Base-by-base conservation (phyloP, 2,113 vertebrate genomes). In the Atlantisia rogersi region DNA sequence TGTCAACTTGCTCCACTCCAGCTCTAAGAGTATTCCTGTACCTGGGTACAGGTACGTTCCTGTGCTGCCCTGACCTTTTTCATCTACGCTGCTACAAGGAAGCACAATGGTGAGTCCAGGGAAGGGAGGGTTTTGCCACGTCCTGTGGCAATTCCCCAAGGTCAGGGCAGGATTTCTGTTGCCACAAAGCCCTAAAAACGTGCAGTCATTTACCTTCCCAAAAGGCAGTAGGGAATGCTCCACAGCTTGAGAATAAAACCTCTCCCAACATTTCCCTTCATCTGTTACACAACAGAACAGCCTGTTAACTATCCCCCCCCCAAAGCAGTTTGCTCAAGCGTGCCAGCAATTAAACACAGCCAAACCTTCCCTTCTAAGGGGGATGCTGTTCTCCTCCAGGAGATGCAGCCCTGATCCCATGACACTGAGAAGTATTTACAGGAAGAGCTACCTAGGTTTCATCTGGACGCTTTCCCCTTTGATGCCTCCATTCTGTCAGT, bases 311-410 rank as follows among this genome's bases (percentile, higher is more conserved):
- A 9, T 55, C 15, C 29, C 46, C 46, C 46, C 56, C 46, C 56
- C 52, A 56, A 65, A 91, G 22, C 50, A 76, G 26, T 9, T 83
- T 11, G 13, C 11, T n/a, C 32, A 19, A 31, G 15, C 4, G 8
- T 46, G 82, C 25, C 84, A 91, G 60, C 12, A 78, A 68, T 68
- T 60, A 77, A 82, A 68, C 42, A 53, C 6, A 63, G n/a, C 3
- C 28, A 46, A 53, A 74, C 0, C 0, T 48, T 82, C 52, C 60
- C 24, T 40, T 70, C 52, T 16, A 46, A 29, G 2, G 10, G 15
- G 17, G 31, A 40, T 15, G 32, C 37, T 46, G 13, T 31, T 21
- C 25, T 44, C 35, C 59, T 64, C 21, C 28, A 37, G 69, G 24
- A 88, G 35, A 40, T 13, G 14, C 0, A 10, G 46, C 29, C 16